Evolutionary conservation across 1,140 invertebrate species (phyloP).

Genomic region (Teleopsis dalmanni): DNA sequence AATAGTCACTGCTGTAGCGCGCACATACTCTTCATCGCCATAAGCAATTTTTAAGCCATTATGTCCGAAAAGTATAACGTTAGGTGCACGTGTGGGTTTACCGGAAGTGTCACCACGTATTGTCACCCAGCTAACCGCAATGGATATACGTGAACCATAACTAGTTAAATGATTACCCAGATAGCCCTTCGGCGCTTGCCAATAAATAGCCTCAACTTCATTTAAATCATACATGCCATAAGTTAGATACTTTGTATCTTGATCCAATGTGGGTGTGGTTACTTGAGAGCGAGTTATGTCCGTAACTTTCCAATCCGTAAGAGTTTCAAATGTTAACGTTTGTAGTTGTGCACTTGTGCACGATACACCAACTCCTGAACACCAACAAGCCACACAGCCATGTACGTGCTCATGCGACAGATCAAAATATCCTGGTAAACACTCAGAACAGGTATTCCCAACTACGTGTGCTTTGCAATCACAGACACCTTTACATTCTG

Average conservation of each 20-base stretch:
- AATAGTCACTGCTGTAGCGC: slow-evolving; percentile 47
- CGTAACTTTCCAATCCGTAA: slow-evolving; percentile 57
- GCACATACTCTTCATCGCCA: slow-evolving; percentile 50
- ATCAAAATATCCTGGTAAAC: slow-evolving; percentile 78
- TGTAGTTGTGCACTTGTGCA: slow-evolving; percentile 60
- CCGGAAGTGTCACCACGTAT: slow-evolving; percentile 84
- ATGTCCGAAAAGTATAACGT: slow-evolving; percentile 72
- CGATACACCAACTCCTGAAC: slow-evolving; percentile 72
- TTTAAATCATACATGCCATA: slow-evolving; percentile 60
- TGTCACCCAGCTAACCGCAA: slow-evolving; percentile 74
- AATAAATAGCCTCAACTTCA: slow-evolving; percentile 74
- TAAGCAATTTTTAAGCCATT: slow-evolving; percentile 68
- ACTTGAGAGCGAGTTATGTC: slow-evolving; percentile 52
- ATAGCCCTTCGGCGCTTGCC: slow-evolving; percentile 73
- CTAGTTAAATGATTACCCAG: slow-evolving; percentile 66
- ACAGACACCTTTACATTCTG: slow-evolving; percentile 72
- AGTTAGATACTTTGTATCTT: slow-evolving; percentile 50
- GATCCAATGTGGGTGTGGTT: slow-evolving; percentile 48
- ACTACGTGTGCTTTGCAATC: slow-evolving; percentile 77
- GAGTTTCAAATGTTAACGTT: slow-evolving; percentile 51
- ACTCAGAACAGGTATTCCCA: slow-evolving; percentile 72
- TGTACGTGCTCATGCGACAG: slow-evolving; percentile 64
- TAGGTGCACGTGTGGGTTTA: slow-evolving; percentile 71
- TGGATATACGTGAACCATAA: slow-evolving; percentile 76
- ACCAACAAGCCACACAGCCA: slow-evolving; percentile 86